phyloP scores from a whole-genome alignment of 2,113 vertebrate species.

The Erythrolamprus reginae region DNA sequence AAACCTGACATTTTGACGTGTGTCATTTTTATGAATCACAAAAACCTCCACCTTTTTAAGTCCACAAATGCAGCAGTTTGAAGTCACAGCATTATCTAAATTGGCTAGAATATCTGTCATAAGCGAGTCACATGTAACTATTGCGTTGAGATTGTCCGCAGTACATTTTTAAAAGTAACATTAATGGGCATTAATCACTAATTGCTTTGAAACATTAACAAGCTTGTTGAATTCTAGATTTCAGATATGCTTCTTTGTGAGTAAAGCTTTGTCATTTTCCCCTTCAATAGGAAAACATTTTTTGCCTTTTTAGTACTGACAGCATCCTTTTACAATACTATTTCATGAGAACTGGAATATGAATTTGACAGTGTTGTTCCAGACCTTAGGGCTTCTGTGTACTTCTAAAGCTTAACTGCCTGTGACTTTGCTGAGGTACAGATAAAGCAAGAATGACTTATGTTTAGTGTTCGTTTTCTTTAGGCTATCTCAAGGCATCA shows the following conservation, averaged over 20 bases:
- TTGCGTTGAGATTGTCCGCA: neutral
- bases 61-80: neutral
- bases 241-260: neutral
- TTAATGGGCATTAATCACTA: neutral
- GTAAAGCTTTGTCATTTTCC: neutral
- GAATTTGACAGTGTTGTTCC: slow-evolving; percentile 27
- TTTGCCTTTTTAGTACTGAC: slow-evolving; percentile 4
- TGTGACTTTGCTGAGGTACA: slow-evolving; percentile 23
- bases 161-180: neutral
- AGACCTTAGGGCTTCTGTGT: slow-evolving; percentile 26
- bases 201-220: neutral
- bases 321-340: neutral
- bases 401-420: slow-evolving; percentile 33
- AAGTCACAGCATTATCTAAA: neutral
- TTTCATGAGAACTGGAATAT: slow-evolving; percentile 3
- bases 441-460: slow-evolving; percentile 43
- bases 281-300: neutral
- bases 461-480: slow-evolving; percentile 31
- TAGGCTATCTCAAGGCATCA: slow-evolving; percentile 30
- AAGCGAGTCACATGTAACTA: neutral
- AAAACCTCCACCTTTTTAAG: neutral
- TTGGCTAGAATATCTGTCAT: neutral
- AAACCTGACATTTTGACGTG: neutral
- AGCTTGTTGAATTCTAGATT: neutral
- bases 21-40: neutral